These are phyloP conservation scores for Agrotis clavis DNA, from an alignment of 2,888 invertebrate species.

Conservation along the genomic window DNA sequence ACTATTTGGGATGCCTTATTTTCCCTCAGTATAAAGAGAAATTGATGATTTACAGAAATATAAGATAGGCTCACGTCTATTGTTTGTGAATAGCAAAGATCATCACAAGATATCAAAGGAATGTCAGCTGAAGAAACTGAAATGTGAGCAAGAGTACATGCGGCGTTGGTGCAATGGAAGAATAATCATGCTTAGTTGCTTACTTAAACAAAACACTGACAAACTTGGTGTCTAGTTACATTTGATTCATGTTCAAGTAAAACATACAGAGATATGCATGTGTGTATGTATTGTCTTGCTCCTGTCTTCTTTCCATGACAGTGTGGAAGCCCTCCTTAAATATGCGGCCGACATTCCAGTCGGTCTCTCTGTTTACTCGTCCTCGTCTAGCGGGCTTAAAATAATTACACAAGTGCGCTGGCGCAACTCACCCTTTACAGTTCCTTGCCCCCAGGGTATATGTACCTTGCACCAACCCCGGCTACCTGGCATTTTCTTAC, in stretches of 20 bases:
- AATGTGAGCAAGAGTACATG: slow-evolving; percentile 34
- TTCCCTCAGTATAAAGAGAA: background rate
- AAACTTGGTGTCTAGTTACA: slow-evolving; percentile 48
- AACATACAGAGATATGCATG: slow-evolving; percentile 23
- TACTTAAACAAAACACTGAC: slow-evolving; percentile 38
- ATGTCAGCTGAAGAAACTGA: slow-evolving; percentile 34
- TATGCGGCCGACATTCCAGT: slow-evolving; percentile 82
- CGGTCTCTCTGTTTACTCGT: slow-evolving; percentile 81
- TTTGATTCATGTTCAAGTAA: slow-evolving; percentile 48
- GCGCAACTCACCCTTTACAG: slow-evolving; percentile 77
- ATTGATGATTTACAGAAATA: too few relatives aligned
- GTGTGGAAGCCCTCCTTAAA: slow-evolving; percentile 68
- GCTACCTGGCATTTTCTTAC: slow-evolving; percentile 73
- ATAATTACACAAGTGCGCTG: slow-evolving; percentile 89
- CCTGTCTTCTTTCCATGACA: slow-evolving; percentile 42
- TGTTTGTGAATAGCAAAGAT: background rate
- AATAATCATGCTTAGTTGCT: slow-evolving; percentile 31
- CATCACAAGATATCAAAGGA: slow-evolving; percentile 28
- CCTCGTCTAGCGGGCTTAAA: slow-evolving; percentile 85
- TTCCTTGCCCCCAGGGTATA: slow-evolving; percentile 75
- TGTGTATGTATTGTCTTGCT: slow-evolving; percentile 42
- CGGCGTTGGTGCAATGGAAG: slow-evolving; percentile 5
- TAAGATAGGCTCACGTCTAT: too few relatives aligned
- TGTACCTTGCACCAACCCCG: slow-evolving; percentile 58
- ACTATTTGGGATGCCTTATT: background rate